Evolutionary conservation across 2,113 vertebrate genomes (phyloP).

Genomic region (Oncorhynchus nerka): DNA sequence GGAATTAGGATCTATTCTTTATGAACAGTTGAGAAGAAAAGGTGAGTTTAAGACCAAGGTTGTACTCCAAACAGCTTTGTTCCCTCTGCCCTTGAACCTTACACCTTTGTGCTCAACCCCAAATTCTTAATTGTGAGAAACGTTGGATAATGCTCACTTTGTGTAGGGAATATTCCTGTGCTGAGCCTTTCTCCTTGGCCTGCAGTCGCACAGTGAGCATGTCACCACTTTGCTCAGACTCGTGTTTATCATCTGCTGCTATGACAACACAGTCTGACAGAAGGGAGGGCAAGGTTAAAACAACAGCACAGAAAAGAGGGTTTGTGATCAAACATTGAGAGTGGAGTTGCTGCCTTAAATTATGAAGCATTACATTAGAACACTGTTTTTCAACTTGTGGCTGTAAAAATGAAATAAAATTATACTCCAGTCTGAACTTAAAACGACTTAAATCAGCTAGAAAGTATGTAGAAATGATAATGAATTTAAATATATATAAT

Average conservation of each 20-base stretch:
- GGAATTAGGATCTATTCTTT: background rate
- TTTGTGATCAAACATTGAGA: too few relatives aligned
- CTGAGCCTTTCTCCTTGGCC: conserved; percentile 63
- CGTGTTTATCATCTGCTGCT: conserved; percentile 38
- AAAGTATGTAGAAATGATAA: too few relatives aligned
- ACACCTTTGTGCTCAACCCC: background rate
- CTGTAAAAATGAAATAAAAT: too few relatives aligned
- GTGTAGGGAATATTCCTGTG: conserved; percentile 65
- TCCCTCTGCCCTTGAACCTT: too few relatives aligned
- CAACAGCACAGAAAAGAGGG: background rate
- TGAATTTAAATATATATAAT: too few relatives aligned
- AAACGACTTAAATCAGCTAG: too few relatives aligned
- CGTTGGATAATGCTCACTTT: conserved; percentile 46
- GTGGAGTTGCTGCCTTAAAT: background rate
- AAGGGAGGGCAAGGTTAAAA: background rate
- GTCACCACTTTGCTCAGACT: background rate
- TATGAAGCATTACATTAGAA: background rate
- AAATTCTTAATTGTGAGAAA: background rate
- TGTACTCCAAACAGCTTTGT: too few relatives aligned
- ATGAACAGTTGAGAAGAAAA: background rate
- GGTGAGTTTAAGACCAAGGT: too few relatives aligned
- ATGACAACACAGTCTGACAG: conserved; percentile 71
- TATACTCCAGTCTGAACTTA: too few relatives aligned
- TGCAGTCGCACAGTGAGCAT: conserved; percentile 69
- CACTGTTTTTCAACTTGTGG: too few relatives aligned